A percentile compares a stretch with the other conserved stretches of the same genome.
These are phyloP conservation scores for Zaprionus lachaisei DNA, from an alignment of 1,140 invertebrate species.

Conservation along the genomic window DNA sequence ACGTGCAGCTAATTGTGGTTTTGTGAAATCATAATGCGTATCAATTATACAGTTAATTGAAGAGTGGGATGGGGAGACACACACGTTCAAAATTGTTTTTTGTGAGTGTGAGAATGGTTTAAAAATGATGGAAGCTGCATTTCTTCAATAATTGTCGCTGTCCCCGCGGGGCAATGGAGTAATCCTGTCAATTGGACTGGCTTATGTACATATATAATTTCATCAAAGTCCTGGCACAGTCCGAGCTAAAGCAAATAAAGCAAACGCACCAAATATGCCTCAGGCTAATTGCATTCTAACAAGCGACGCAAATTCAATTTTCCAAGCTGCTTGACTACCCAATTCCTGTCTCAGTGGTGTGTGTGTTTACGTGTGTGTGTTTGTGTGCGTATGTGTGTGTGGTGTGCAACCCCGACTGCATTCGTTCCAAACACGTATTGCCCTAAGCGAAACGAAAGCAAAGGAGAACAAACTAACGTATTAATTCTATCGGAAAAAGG, in stretches of 20 bases:
- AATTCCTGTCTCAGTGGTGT: slow-evolving; percentile 22
- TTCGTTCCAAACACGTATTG: slow-evolving; percentile 71
- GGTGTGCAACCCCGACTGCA: slow-evolving; percentile 59
- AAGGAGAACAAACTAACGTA: neutral
- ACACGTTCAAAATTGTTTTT: slow-evolving; percentile 5
- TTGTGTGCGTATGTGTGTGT: slow-evolving; percentile 6
- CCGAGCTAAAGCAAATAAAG: slow-evolving; percentile 60
- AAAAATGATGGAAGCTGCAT: slow-evolving; percentile 34
- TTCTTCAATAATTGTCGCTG: slow-evolving; percentile 13
- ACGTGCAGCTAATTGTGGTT: slow-evolving; percentile 66
- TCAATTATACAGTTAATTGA: slow-evolving; percentile 74
- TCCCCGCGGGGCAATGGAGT: slow-evolving; percentile 15
- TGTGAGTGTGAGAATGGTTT: slow-evolving; percentile 19
- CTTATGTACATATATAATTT: slow-evolving; percentile 65
- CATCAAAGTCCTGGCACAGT: slow-evolving; percentile 48
- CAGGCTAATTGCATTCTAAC: slow-evolving; percentile 82
- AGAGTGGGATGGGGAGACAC: slow-evolving; percentile 18
- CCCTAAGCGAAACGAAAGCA: slow-evolving; percentile 28
- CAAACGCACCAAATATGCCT: slow-evolving; percentile 51
- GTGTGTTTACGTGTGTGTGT: slow-evolving; percentile 31
- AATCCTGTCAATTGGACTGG: slow-evolving; percentile 17
- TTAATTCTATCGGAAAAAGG: slow-evolving; percentile 39
- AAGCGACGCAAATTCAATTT: slow-evolving; percentile 80
- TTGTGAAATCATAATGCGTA: slow-evolving; percentile 57
- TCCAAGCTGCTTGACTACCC: slow-evolving; percentile 53